Conservation (phyloP, 2,797 vertebrate species). For the Sarcoramphus papa region DNA sequence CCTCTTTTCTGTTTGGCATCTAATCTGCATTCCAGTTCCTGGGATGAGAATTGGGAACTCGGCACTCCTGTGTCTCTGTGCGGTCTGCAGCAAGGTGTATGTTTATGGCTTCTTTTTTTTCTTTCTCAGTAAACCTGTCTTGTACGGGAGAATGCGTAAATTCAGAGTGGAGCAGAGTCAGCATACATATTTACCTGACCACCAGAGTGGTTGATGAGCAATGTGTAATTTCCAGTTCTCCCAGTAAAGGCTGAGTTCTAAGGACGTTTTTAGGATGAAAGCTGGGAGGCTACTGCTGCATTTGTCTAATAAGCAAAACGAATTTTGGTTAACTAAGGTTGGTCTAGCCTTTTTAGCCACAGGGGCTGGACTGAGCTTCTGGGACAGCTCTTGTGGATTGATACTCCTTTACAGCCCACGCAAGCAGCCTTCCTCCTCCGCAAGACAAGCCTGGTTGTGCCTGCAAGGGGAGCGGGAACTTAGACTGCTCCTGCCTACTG, state of each 20-base stretch:
- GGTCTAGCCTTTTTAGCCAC: not conserved
- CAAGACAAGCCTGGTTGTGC: not conserved
- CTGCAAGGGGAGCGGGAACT: not conserved
- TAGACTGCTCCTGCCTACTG: not conserved
- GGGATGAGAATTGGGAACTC: not conserved
- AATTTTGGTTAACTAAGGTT: not conserved
- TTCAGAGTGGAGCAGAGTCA: not conserved
- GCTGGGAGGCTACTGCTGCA: not conserved
- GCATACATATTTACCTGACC: fast-evolving
- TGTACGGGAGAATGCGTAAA: not conserved
- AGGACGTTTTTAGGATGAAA: not conserved
- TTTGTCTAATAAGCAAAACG: not conserved
- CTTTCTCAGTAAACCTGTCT: not conserved
- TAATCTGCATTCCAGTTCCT: not conserved
- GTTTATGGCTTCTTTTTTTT: not conserved
- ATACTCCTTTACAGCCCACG: fast-evolving
- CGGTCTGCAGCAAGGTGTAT: not conserved
- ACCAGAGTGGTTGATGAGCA: not conserved
- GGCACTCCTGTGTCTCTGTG: fast-evolving
- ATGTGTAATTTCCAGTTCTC: not conserved
- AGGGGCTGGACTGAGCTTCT: not conserved
- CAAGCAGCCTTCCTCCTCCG: not conserved
- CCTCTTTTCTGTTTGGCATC: not conserved
- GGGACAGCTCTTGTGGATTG: not conserved
- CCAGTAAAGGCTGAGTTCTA: not conserved